Percentiles rank a stretch among this genome's conserved stretches.
phyloP scores from a whole-genome alignment of 2,797 vertebrate genomes.

The Agapornis canus region DNA sequence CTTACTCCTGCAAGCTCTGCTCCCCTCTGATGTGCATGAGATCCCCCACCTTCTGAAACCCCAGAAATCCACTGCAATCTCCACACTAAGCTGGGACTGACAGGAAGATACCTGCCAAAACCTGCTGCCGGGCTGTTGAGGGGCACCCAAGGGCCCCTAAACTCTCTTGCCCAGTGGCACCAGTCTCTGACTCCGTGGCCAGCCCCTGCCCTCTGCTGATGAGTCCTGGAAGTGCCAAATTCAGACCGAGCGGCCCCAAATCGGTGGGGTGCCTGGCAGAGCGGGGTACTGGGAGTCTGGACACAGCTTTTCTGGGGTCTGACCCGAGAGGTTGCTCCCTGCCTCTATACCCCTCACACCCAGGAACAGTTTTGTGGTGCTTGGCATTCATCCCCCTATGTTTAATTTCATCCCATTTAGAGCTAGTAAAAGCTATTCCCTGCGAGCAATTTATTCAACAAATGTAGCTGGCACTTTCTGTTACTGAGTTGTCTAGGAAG shows the following conservation, averaged over 20 bases:
- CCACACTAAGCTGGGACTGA: not conserved
- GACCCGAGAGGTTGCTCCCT: not conserved
- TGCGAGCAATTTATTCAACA: slow-evolving; percentile 60
- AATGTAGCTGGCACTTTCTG: slow-evolving; percentile 49
- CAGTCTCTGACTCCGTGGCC: not conserved
- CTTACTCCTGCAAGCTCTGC: not conserved
- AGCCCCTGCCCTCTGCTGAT: slow-evolving; percentile 22
- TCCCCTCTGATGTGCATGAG: not conserved
- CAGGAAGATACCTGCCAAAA: not conserved
- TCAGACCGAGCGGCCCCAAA: not conserved
- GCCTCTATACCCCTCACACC: not conserved
- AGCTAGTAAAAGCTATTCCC: slow-evolving; percentile 57
- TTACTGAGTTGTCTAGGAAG: slow-evolving; percentile 58
- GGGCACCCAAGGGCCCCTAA: rapidly evolving
- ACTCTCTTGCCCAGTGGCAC: not conserved
- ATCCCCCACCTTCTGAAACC: not conserved
- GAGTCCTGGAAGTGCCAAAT: not conserved
- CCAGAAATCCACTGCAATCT: not conserved
- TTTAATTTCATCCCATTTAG: slow-evolving; percentile 61
- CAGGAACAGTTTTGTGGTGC: slow-evolving; percentile 14
- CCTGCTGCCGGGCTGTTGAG: not conserved
- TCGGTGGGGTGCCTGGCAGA: not conserved
- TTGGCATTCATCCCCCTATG: slow-evolving; percentile 28
- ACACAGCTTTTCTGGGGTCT: not conserved
- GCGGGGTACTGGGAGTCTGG: not conserved